Evolutionary conservation across 2,888 invertebrate genomes (phyloP), one percentile per base, ranked within the genome.

Genomic region (Octodonta nipae): DNA sequence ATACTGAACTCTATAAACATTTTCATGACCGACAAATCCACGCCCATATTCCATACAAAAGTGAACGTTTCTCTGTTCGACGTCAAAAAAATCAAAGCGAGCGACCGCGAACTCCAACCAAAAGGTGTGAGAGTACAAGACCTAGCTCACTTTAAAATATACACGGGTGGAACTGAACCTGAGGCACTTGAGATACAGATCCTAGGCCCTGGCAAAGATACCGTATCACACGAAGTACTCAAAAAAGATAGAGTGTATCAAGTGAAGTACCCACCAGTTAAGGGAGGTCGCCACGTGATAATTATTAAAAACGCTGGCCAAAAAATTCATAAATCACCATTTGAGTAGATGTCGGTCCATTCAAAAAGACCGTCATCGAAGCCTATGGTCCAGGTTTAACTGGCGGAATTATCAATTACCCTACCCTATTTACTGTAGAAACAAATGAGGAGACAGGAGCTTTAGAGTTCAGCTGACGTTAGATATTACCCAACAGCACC

Each of bases 381-480:
- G 88, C 86, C 0, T 88, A 79, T 52, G 89, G 89, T 1, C 87
- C 89, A 1, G 89, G 89, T 16, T 66, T 91, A 30, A 66, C 68
- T 36, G 78, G 81, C 7, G 89, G 88, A 7, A 72, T 88, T 28
- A 83, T 83, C 24, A 77, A 75, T n/a, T 75, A 81, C 54, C 83
- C 86, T 3, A 85, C 87, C 1, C 69, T 78, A 40, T 91, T 91
- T 60, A 81, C 82, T 12, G 88, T 91, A 5, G 87, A 88, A 58
- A 87, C 87, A 2, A 85, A 87, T 58, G 88, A 86, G 6, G 87
- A 89, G 63, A 81, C 82, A 28, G 87, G 86, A 39, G 78, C 81
- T 28, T 66, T 89, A 40, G 70, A 80, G 6, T 82, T 82, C 55
- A 79, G 79, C 40, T 79, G 82, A 47, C 79, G 82, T n/a, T n/a